phyloP scores from a whole-genome alignment of 2,888 invertebrate species.

The Drosophila peninsularis region DNA sequence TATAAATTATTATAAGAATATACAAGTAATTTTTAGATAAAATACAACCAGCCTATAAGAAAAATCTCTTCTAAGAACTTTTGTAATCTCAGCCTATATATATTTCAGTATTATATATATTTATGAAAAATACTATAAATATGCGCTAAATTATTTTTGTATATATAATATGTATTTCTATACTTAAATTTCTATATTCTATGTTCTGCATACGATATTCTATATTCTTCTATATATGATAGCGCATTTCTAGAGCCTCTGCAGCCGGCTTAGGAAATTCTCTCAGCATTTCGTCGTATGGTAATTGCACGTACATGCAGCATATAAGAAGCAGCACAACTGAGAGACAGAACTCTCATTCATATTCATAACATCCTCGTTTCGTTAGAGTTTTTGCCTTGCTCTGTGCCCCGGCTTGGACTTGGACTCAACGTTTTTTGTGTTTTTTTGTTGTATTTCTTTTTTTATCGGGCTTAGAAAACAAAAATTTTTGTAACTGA shows the following conservation, averaged over 20 bases:
- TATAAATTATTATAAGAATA: too few relatives aligned
- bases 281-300: slow-evolving; percentile 30
- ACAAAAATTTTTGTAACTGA: slow-evolving; percentile 62
- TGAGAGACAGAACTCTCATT: slow-evolving; percentile 53
- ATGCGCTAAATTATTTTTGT: neutral
- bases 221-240: neutral
- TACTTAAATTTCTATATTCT: too few relatives aligned
- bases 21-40: too few relatives aligned
- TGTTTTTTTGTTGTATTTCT: neutral
- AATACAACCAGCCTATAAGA: too few relatives aligned
- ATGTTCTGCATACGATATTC: too few relatives aligned
- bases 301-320: slow-evolving; percentile 51
- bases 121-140: too few relatives aligned
- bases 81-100: too few relatives aligned
- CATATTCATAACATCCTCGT: slow-evolving; percentile 76
- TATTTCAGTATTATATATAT: too few relatives aligned
- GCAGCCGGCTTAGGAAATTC: slow-evolving; percentile 13
- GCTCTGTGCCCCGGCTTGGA: slow-evolving; percentile 24
- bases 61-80: too few relatives aligned
- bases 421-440: slow-evolving; percentile 2
- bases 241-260: slow-evolving; percentile 32
- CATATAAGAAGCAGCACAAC: slow-evolving; percentile 16
- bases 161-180: neutral
- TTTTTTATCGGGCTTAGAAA: slow-evolving; percentile 4
- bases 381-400: slow-evolving; percentile 54